A percentile compares a stretch with the other conserved stretches of the same genome.
Conservation (phyloP, 2,113 vertebrate species). For the Gavialis gangeticus region DNA sequence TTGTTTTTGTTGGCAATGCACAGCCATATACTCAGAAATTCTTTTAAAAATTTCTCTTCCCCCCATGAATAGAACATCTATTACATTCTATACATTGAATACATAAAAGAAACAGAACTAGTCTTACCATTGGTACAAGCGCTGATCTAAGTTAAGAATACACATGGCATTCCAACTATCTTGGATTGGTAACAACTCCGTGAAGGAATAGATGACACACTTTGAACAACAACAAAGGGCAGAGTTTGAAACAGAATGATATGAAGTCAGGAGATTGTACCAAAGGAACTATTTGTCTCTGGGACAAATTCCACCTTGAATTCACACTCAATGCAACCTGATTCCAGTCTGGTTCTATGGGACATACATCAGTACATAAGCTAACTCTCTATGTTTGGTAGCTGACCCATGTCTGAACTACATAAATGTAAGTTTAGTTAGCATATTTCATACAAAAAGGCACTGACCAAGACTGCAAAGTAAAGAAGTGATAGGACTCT, state of each 20-base stretch:
- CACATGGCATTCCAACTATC: rapidly evolving
- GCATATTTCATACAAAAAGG: neutral
- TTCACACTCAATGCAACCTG: neutral
- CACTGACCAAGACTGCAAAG: neutral
- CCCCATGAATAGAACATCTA: neutral
- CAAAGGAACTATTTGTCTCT: neutral
- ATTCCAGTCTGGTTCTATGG: neutral
- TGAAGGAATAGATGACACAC: neutral
- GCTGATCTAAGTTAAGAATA: neutral
- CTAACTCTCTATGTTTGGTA: neutral
- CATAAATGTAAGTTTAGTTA: neutral
- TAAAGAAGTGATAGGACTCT: neutral
- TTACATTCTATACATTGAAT: slow-evolving; percentile 8
- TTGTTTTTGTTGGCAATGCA: slow-evolving; percentile 18
- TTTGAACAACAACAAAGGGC: neutral
- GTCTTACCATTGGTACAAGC: neutral
- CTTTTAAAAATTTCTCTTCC: slow-evolving; percentile 9
- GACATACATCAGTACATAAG: neutral
- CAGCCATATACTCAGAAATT: neutral
- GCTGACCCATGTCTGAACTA: neutral
- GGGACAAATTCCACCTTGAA: neutral
- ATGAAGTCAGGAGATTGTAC: neutral
- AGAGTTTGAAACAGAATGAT: neutral
- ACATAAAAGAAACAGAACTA: neutral
- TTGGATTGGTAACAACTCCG: neutral